Percentiles rank a stretch among this genome's conserved stretches.
Evolutionary conservation across 1,140 invertebrate genomes (phyloP).

Genomic region (Ganaspis sp.): DNA sequence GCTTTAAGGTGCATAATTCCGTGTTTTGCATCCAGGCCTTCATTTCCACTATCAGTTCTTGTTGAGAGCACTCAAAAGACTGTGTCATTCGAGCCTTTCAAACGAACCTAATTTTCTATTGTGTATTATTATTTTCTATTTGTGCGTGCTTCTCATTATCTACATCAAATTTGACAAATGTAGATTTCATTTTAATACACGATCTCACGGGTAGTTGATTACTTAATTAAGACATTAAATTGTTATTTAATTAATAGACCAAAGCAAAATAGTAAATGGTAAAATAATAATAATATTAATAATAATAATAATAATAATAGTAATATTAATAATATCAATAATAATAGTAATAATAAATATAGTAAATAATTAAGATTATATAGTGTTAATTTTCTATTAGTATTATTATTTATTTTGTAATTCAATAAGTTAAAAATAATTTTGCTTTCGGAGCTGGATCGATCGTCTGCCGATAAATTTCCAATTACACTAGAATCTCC

Average conservation of each 20-base stretch:
- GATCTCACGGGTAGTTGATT: no score
- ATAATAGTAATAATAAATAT: no score
- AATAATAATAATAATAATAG: no score
- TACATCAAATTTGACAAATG: background rate
- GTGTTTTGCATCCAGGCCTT: background rate
- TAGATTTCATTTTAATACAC: no score
- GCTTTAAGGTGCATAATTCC: conserved; percentile 13
- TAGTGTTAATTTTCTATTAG: no score
- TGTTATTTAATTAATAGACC: no score
- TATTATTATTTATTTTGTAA: no score
- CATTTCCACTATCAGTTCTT: conserved; percentile 20
- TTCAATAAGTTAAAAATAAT: background rate
- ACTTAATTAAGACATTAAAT: no score
- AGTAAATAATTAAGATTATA: no score
- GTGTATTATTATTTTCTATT: background rate
- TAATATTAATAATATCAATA: no score
- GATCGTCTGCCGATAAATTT: background rate
- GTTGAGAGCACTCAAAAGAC: background rate
- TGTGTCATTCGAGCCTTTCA: conserved; percentile 15
- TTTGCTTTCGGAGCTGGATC: background rate
- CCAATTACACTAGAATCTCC: background rate
- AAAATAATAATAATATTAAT: no score
- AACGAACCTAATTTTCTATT: conserved; percentile 3
- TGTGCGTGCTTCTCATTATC: background rate
- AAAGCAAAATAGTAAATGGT: no score